Conservation (phyloP, 2,797 vertebrate species). For the Prunella strophiata region DNA sequence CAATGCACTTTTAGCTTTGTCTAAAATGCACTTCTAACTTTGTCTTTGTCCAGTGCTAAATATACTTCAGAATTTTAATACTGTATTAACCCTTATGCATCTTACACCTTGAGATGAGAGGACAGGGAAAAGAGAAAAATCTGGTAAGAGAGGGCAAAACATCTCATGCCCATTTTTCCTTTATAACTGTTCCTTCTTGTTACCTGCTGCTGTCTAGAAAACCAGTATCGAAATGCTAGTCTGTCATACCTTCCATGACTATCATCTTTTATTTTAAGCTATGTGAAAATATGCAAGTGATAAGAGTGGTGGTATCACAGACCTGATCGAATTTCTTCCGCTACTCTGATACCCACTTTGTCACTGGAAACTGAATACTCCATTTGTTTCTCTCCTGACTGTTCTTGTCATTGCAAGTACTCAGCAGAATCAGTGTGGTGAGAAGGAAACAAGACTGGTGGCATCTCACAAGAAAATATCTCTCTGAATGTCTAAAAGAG, state of each 20-base stretch:
- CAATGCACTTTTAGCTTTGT: neutral
- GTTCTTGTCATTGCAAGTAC: neutral
- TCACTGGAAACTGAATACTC: neutral
- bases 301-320: neutral
- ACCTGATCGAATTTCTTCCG: rapidly evolving
- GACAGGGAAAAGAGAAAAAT: neutral
- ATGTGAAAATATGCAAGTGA: neutral
- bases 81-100: neutral
- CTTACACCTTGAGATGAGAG: neutral
- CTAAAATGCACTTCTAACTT: neutral
- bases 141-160: neutral
- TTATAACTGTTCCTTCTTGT: neutral
- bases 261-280: neutral
- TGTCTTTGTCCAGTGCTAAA: neutral
- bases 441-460: neutral
- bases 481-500: neutral
- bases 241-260: neutral
- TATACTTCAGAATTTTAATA: neutral
- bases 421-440: neutral
- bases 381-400: neutral
- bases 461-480: neutral
- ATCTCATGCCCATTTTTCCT: neutral
- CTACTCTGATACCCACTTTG: neutral
- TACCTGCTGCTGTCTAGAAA: neutral
- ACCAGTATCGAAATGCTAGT: neutral